Percentiles rank a stretch among this genome's conserved stretches.
Evolutionary conservation across 2,888 invertebrate species (phyloP).

Genomic region (Dasysyrphus albostriatus): DNA sequence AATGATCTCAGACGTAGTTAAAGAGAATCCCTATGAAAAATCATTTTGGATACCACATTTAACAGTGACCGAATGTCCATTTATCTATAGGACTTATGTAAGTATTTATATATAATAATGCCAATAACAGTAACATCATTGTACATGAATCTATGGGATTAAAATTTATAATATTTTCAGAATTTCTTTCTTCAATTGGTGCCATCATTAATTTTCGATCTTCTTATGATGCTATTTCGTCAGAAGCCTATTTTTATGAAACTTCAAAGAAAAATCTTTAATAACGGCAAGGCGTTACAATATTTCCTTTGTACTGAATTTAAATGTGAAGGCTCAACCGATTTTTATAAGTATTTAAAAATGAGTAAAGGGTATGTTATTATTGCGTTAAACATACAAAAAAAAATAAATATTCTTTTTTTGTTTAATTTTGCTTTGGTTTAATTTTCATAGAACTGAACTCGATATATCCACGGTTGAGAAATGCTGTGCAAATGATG

Average conservation of each 20-base stretch:
- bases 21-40: constrained; percentile 18
- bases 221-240: constrained; percentile 75
- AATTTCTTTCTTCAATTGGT: constrained; percentile 78
- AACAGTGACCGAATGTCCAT: background rate
- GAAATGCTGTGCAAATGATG: background rate
- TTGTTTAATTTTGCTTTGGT: background rate
- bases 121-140: no score
- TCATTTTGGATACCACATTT: constrained; percentile 42
- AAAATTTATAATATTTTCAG: constrained; percentile 32
- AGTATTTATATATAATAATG: background rate
- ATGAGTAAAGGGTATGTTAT: constrained; percentile 75
- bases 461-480: constrained; percentile 13
- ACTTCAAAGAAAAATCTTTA: constrained; percentile 77
- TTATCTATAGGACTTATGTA: constrained; percentile 24
- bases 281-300: constrained; percentile 77
- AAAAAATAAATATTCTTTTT: background rate
- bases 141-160: no score
- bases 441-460: constrained; percentile 42
- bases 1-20: background rate
- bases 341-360: constrained; percentile 55
- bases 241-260: constrained; percentile 78
- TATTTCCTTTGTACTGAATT: constrained; percentile 80
- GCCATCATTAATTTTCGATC: constrained; percentile 78
- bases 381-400: background rate
- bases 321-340: constrained; percentile 77